These are phyloP conservation scores for Drymonia ruficornis DNA, from an alignment of 2,888 invertebrate species.

Conservation along the genomic window DNA sequence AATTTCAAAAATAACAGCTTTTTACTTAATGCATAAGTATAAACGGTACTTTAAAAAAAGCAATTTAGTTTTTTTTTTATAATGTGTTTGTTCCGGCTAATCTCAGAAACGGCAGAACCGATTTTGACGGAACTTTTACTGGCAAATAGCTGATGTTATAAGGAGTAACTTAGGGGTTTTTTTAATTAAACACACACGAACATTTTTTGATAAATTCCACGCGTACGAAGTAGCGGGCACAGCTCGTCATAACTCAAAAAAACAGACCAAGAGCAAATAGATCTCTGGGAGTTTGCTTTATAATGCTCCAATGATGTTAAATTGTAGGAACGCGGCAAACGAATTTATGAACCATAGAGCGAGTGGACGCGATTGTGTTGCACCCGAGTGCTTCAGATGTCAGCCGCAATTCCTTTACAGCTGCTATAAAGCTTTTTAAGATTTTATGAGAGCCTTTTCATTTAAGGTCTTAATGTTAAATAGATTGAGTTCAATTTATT, in stretches of 20 bases:
- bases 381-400: slow-evolving; percentile 5
- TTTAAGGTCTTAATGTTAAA: background rate
- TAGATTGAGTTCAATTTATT: background rate
- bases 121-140: no score
- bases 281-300: slow-evolving; percentile 44
- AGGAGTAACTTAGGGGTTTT: no score
- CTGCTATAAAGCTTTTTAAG: slow-evolving; percentile 29
- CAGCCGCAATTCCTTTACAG: slow-evolving; percentile 3
- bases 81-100: no score
- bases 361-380: slow-evolving; percentile 25
- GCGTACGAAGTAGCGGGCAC: no score
- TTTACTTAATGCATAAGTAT: no score
- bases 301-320: slow-evolving; percentile 44
- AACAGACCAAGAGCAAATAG: slow-evolving; percentile 45
- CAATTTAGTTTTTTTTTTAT: no score
- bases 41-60: no score
- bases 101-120: no score
- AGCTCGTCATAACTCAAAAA: slow-evolving; percentile 48
- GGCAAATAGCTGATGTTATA: no score
- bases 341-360: slow-evolving; percentile 39
- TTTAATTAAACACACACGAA: no score
- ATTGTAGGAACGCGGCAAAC: slow-evolving; percentile 41
- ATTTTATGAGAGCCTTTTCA: background rate
- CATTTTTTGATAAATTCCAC: no score
- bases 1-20: no score